Conservation (phyloP, 1,140 invertebrate species). For the Anastrepha ludens region DNA sequence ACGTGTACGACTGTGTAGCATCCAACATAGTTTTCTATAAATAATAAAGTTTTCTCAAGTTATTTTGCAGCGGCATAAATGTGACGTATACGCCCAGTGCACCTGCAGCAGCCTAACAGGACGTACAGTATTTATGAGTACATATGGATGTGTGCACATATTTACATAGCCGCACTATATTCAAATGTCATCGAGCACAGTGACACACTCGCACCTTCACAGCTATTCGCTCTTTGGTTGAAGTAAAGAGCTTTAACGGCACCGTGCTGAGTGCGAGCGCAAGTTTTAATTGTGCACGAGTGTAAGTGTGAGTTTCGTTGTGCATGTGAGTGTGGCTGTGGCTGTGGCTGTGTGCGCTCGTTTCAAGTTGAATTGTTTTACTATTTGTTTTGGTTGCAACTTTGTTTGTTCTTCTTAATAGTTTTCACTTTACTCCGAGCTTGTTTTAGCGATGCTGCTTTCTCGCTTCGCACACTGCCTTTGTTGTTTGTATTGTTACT, state of each 20-base stretch:
- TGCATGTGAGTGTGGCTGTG: neutral
- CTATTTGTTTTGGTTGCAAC: slow-evolving; percentile 40
- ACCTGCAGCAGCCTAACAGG: neutral
- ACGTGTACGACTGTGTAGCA: slow-evolving; percentile 11
- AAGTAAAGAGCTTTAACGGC: neutral
- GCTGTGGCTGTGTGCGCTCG: neutral
- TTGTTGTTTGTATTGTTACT: neutral
- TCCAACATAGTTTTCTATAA: slow-evolving; percentile 43
- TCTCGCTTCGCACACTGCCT: neutral
- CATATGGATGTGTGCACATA: no score
- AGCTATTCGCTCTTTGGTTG: neutral
- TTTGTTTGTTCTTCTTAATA: slow-evolving; percentile 50
- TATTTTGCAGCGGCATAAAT: slow-evolving; percentile 25
- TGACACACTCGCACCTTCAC: neutral
- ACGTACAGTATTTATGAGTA: neutral
- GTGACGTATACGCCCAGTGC: slow-evolving; percentile 45
- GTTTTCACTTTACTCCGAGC: slow-evolving; percentile 26
- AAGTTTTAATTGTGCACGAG: neutral
- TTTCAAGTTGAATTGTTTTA: slow-evolving; percentile 15
- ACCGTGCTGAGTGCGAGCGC: neutral
- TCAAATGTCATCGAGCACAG: neutral
- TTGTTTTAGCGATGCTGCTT: neutral
- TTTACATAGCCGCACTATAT: neutral
- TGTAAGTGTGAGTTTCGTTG: neutral
- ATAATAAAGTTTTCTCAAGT: slow-evolving; percentile 50